Conservation (phyloP, 2,888 invertebrate species). For the Agonopterix subpropinquella region DNA sequence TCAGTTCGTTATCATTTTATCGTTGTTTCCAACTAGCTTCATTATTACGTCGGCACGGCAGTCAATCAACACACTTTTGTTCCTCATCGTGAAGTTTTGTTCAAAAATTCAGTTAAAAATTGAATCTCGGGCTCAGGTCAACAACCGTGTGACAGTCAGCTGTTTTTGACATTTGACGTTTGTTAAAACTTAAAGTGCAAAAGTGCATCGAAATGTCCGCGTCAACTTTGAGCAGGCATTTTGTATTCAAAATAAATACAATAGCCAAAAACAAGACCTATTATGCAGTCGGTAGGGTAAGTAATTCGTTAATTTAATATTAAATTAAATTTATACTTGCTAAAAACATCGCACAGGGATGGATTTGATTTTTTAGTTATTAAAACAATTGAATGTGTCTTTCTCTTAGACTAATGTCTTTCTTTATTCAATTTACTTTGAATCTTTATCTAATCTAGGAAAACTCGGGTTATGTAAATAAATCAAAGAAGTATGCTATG, state of each 20-base stretch:
- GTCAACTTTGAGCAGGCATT: constrained; percentile 21
- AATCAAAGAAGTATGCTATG: too few relatives aligned
- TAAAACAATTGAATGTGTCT: too few relatives aligned
- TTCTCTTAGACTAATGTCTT: too few relatives aligned
- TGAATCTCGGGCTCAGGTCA: too few relatives aligned
- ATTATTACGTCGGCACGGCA: constrained; percentile 4
- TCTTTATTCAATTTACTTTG: too few relatives aligned
- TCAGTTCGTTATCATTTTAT: constrained; percentile 31
- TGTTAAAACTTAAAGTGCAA: background rate
- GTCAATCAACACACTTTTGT: background rate
- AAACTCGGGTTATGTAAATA: too few relatives aligned
- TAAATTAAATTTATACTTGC: too few relatives aligned
- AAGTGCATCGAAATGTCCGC: constrained; percentile 22
- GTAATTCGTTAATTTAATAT: constrained; percentile 5
- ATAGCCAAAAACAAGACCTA: constrained; percentile 21
- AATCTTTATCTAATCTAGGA: too few relatives aligned
- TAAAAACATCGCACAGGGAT: too few relatives aligned
- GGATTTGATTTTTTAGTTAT: too few relatives aligned
- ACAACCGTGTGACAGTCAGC: constrained; percentile 6
- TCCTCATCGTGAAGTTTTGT: too few relatives aligned
- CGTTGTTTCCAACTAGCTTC: constrained; percentile 13
- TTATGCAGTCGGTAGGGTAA: constrained; percentile 31
- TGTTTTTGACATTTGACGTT: constrained; percentile 10
- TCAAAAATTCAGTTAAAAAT: too few relatives aligned
- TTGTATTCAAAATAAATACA: constrained; percentile 27